Conservation (phyloP, 2,797 vertebrate species). For the Nannoperca australis region DNA sequence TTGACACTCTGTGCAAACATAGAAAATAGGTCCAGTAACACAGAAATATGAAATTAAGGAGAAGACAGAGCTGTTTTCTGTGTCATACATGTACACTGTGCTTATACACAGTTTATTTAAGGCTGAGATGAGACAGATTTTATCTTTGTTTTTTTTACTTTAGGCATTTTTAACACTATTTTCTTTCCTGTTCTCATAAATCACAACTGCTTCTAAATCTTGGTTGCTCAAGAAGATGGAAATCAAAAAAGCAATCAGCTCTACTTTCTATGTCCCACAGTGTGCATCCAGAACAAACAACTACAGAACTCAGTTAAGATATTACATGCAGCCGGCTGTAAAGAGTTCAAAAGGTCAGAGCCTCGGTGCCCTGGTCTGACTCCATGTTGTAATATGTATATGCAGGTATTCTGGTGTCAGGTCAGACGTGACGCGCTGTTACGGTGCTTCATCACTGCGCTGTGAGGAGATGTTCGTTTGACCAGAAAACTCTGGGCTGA, state of each 20-base stretch:
- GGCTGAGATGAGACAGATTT: slow-evolving; percentile 1
- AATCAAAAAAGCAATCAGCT: background rate
- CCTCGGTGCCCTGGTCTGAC: slow-evolving; percentile 2
- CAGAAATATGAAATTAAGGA: slow-evolving; percentile 40
- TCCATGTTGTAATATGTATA: slow-evolving; percentile 20
- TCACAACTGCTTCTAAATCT: background rate
- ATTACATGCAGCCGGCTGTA: slow-evolving; percentile 1
- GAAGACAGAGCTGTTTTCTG: slow-evolving; percentile 26
- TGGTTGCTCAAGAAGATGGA: background rate
- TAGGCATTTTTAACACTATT: too few relatives aligned
- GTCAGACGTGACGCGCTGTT: slow-evolving; percentile 31
- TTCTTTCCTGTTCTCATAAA: slow-evolving; percentile 11
- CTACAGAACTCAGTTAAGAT: background rate
- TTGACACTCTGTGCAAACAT: slow-evolving; percentile 29
- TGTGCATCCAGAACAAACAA: slow-evolving; percentile 2
- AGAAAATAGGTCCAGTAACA: slow-evolving; percentile 21
- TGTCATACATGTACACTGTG: background rate
- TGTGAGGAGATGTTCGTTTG: slow-evolving; percentile 63
- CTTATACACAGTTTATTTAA: slow-evolving; percentile 27
- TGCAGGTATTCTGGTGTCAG: slow-evolving; percentile 32
- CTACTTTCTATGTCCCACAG: background rate
- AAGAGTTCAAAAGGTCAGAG: slow-evolving; percentile 46
- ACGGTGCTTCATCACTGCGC: slow-evolving; percentile 56
- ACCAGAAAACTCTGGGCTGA: slow-evolving; percentile 69
- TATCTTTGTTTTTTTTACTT: too few relatives aligned